Conservation (phyloP, 2,888 invertebrate genomes). For the Lasioglossum vierecki region DNA sequence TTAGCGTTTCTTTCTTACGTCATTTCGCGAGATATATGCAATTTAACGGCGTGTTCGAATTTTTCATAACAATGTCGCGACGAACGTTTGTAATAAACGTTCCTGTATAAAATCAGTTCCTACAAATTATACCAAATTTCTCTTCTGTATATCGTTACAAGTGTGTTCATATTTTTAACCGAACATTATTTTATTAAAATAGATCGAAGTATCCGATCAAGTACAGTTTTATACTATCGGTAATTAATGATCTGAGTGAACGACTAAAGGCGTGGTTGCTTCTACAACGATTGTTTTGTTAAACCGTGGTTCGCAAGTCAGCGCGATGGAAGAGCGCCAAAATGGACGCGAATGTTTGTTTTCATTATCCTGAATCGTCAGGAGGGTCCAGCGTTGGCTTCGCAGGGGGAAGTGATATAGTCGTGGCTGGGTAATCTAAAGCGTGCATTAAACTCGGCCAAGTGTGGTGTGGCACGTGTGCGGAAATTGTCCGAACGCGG, state of each 20-base stretch:
- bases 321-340: conserved; percentile 24
- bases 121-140: background rate
- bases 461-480: conserved; percentile 56
- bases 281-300: conserved; percentile 2
- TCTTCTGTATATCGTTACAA: background rate
- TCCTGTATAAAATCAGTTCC: background rate
- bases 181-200: background rate
- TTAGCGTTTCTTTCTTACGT: background rate
- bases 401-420: background rate
- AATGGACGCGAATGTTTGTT: conserved; percentile 48
- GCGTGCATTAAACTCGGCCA: conserved; percentile 63
- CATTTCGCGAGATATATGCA: background rate
- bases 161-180: background rate
- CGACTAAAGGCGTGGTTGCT: background rate
- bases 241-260: background rate
- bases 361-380: conserved; percentile 37
- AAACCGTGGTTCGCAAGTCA: background rate
- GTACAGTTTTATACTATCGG: background rate
- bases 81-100: no score
- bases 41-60: background rate
- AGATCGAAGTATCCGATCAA: background rate
- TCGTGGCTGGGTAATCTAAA: conserved; percentile 51
- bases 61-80: background rate
- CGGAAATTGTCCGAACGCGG: conserved; percentile 61
- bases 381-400: background rate